These are phyloP conservation scores for Myocastor coypus DNA, from an alignment of 2,113 vertebrate genomes.

Conservation along the genomic window DNA sequence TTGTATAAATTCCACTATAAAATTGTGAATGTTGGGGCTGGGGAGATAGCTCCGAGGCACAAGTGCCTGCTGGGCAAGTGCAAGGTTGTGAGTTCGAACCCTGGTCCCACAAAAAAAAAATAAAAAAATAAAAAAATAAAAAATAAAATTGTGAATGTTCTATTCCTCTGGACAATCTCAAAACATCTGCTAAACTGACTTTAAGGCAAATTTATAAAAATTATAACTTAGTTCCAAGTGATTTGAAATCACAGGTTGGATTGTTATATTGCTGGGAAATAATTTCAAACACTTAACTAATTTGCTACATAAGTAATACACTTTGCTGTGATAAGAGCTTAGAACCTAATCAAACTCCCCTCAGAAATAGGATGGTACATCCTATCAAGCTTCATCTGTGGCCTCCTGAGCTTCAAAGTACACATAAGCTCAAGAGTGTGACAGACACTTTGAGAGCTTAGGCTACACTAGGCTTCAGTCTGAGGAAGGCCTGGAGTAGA, in stretches of 20 bases:
- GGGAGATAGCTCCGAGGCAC: no score
- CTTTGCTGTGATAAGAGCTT: background rate
- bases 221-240: background rate
- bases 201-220: background rate
- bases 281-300: background rate
- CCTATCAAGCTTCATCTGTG: background rate
- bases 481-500: background rate
- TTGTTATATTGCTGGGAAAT: background rate
- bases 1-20: background rate
- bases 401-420: background rate
- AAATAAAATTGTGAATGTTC: no score
- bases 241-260: background rate
- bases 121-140: no score
- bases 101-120: no score
- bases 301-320: background rate
- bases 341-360: background rate
- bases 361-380: background rate
- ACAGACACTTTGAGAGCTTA: background rate
- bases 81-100: no score
- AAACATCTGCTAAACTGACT: background rate
- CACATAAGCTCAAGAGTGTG: background rate
- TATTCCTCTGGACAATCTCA: background rate
- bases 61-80: no score
- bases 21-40: background rate
- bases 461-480: background rate